Evolutionary conservation across 2,113 vertebrate species (phyloP), one percentile per base, ranked within the genome.

Genomic region (Piprites chloris): DNA sequence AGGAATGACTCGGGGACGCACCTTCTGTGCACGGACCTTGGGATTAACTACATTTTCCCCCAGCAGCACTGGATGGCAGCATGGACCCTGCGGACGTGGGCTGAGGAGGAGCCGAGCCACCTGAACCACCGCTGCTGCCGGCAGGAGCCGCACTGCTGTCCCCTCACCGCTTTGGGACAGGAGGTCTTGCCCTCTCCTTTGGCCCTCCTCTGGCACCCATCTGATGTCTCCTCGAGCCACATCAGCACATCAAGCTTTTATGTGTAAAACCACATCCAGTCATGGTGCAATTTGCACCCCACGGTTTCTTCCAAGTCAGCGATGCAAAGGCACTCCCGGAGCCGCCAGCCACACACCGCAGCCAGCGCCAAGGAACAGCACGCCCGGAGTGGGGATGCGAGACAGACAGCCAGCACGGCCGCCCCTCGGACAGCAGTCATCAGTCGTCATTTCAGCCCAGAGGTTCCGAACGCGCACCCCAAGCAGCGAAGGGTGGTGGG

Each of bases 11-110:
- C 24, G 41, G 61, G 77, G 35, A 88, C 14, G 2, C 13, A 59
- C 11, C 30, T 55, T 13, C 46, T 37, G 14, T 3, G 42, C 42
- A 4, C 13, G 13, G 28, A 61, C 22, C 7, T 28, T 41, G 73
- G 77, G 20, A n/a, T 46, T 42, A 66, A 28, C 15, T 14, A n/a
- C 12, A 11, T 53, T 85, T 84, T 78, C 3, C 71, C 30, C 35
- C 62, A 50, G 78, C 69, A 95, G 94, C 74, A 66, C 87, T 82
- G 93, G 84, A 81, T 61, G 80, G 84, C 80, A 95, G 91, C 76
- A 78, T 4, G 89, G 91, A 68, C 53, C 33, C 61, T 82, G 90
- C 0, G 4, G 79, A 85, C 0, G 0, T 2, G 58, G 14, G 27
- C 23, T 0, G 23, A 17, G 9, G 42, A 52, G 21, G 22, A 77